These are phyloP conservation scores for Matsumurasca onukii DNA, from an alignment of 1,140 invertebrate genomes.

Conservation along the genomic window DNA sequence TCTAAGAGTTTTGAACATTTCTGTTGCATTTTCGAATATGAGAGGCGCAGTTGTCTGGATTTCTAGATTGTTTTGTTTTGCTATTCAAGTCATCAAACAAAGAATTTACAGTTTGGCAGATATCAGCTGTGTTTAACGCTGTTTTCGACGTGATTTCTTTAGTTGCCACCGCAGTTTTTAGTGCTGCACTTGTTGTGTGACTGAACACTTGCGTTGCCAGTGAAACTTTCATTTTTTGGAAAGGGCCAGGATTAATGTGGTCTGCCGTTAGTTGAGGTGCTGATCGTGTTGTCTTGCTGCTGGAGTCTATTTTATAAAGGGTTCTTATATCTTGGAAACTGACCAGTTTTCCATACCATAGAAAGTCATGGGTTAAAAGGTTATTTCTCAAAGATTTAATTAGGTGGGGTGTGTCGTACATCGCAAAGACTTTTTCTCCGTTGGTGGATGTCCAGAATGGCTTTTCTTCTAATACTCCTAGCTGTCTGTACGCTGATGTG, in stretches of 20 bases:
- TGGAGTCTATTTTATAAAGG: constrained; percentile 3
- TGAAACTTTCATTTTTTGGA: too few species aligned
- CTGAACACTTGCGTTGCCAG: too few species aligned
- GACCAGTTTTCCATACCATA: neutral
- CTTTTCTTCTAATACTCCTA: neutral
- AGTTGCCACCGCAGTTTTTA: constrained; percentile 10
- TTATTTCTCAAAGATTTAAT: neutral
- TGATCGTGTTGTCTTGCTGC: neutral
- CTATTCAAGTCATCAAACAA: constrained; percentile 12
- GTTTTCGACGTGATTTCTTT: neutral
- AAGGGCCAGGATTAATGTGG: constrained; percentile 4
- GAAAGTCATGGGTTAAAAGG: neutral
- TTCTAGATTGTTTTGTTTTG: neutral
- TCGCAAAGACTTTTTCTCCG: neutral
- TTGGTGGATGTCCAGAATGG: neutral
- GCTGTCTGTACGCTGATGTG: neutral
- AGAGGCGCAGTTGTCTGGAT: neutral
- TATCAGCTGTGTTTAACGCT: neutral
- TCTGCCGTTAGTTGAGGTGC: neutral
- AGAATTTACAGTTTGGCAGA: neutral
- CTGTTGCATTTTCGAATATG: neutral
- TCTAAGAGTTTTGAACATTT: neutral
- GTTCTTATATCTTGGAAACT: neutral
- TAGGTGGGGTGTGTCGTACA: constrained; percentile 8
- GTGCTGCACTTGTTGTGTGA: too few species aligned